Base-by-base conservation (phyloP, 2,797 vertebrate species). In the Sebastolobus altivelis region DNA sequence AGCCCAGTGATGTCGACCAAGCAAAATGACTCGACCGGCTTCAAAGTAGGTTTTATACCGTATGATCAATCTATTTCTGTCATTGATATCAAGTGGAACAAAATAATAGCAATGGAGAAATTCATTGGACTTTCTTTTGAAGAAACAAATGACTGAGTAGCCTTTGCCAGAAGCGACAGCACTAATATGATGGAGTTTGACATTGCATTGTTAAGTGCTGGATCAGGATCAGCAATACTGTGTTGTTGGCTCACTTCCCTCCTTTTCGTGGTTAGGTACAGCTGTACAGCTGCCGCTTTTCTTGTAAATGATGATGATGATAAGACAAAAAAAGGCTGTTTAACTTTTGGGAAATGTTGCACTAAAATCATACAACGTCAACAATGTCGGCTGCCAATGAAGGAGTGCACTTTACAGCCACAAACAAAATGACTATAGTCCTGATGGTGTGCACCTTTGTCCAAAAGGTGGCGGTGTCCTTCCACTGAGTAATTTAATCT, bases 381-480 rank as follows among this genome's bases (percentile, higher is more conserved):
- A 3, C 55, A 35, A 14, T 52, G 27, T 49, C 18, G 10, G 35
- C 40, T 71, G 13, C 12, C 1, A 29, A 13, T 6, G 1, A 33
- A 29, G 14, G 14, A 55, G 14, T 8, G n/a, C 9, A 65, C 6
- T n/a, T 55, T 4, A 22, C 1, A 52, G 3, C n/a, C 25, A 16
- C 5, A 5, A n/a, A 60, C 25, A 20, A 14, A 46, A 46, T 20
- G 2, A 8, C 22, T 5, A 5, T 11, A 6, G 25, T 65, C 8
- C 31, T 60, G 31, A 65, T 22, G 1, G 16, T 79, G 67, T 71
- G n/a, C 18, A 65, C 11, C 3, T 58, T 16, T 84, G 70, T 79
- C 89, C 89, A 90, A 12, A 8, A 85, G 85, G 73, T 86, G 87
- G 90, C 62, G 4, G 29, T 81, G 54, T 90, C 31, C 43, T 25